Conservation (phyloP, 2,113 vertebrate species). For the Hipposideros armiger region DNA sequence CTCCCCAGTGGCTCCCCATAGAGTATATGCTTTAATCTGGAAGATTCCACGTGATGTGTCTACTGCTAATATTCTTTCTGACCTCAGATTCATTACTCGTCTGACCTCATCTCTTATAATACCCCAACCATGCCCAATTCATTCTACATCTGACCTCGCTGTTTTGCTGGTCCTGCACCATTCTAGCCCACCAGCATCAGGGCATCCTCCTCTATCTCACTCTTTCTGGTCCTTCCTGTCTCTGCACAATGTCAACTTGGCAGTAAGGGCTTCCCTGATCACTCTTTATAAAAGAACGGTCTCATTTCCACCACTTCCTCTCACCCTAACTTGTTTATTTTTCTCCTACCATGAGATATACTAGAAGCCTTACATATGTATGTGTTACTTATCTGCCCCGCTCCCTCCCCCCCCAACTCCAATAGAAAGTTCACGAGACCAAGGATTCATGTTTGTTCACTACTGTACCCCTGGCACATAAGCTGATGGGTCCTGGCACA, state of each 20-base stretch:
- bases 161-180: background rate
- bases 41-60: background rate
- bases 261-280: background rate
- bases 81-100: background rate
- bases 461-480: background rate
- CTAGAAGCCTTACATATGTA: background rate
- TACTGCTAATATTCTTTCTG: background rate
- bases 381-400: background rate
- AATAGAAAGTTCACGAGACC: background rate
- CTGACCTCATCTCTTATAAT: background rate
- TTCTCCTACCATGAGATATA: background rate
- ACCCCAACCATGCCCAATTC: too few relatives aligned
- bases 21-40: background rate
- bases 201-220: background rate
- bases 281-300: background rate
- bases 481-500: background rate
- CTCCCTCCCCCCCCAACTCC: background rate
- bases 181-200: background rate
- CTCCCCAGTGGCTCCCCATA: background rate
- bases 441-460: background rate
- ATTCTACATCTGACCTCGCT: fast-evolving
- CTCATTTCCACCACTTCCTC: background rate
- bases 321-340: background rate
- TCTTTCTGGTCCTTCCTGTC: background rate
- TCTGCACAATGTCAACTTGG: background rate